Conservation (phyloP, 1,140 invertebrate species). For the Leptinotarsa texana region DNA sequence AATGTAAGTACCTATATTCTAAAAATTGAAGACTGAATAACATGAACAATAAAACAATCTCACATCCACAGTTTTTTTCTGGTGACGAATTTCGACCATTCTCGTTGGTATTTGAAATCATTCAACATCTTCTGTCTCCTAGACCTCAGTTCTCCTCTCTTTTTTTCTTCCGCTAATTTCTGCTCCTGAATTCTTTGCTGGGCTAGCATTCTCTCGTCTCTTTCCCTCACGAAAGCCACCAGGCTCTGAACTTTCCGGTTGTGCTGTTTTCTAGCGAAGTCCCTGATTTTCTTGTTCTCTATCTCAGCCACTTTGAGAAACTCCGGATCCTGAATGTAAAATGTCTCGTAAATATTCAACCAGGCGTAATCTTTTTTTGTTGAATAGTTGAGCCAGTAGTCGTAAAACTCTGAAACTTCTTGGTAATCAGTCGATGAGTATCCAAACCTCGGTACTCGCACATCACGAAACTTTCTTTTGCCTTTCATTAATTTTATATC, state of each 20-base stretch:
- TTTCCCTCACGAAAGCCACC: constrained; percentile 87
- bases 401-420: constrained; percentile 89
- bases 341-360: constrained; percentile 90
- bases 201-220: constrained; percentile 87
- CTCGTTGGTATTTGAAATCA: constrained; percentile 62
- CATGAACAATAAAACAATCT: no score
- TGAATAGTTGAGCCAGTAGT: constrained; percentile 86
- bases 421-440: constrained; percentile 81
- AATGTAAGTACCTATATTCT: no score
- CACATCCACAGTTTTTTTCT: constrained; percentile 52
- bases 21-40: not conserved
- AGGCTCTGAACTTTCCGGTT: constrained; percentile 91
- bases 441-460: constrained; percentile 80
- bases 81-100: constrained; percentile 71
- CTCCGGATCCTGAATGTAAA: constrained; percentile 77
- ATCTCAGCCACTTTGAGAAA: constrained; percentile 86
- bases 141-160: constrained; percentile 64
- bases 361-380: constrained; percentile 81
- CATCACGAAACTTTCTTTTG: constrained; percentile 67
- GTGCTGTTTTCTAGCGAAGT: constrained; percentile 85
- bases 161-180: constrained; percentile 67
- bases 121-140: constrained; percentile 61
- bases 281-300: constrained; percentile 93
- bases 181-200: constrained; percentile 70
- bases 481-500: constrained; percentile 81